A percentile compares a stretch with the other conserved stretches of the same genome.
Conservation (phyloP, 2,888 invertebrate species). For the Leptopilina syphax region DNA sequence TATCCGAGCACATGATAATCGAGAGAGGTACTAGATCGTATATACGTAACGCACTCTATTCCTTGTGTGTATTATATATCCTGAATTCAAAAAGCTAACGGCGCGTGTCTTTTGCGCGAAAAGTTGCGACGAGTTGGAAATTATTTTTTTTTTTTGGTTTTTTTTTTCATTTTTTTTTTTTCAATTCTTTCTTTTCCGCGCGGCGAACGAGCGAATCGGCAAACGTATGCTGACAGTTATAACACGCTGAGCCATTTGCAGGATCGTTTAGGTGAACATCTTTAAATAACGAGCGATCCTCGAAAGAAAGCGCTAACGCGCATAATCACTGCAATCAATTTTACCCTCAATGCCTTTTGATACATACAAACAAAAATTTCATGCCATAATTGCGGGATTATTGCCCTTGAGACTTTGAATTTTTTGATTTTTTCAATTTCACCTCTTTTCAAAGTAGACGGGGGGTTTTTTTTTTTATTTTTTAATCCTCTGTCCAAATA, state of each 20-base stretch:
- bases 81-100: constrained; percentile 55
- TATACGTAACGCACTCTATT: constrained; percentile 48
- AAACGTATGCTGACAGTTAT: constrained; percentile 66
- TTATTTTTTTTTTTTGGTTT: constrained; percentile 43
- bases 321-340: constrained; percentile 62
- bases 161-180: no score
- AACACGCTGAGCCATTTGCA: constrained; percentile 67
- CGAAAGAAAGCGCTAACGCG: constrained; percentile 59
- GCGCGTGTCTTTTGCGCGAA: constrained; percentile 55
- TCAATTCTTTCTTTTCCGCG: no score
- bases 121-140: constrained; percentile 52
- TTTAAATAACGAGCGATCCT: constrained; percentile 65
- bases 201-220: constrained; percentile 48
- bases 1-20: constrained; percentile 29
- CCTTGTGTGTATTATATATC: constrained; percentile 44
- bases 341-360: constrained; percentile 45
- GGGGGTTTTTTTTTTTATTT: no score
- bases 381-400: constrained; percentile 55
- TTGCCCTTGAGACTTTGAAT: constrained; percentile 16
- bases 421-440: no score
- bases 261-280: constrained; percentile 68
- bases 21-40: constrained; percentile 41
- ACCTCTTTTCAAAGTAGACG: no score
- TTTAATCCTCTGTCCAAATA: no score
- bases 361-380: constrained; percentile 49